These are phyloP conservation scores for Ephialtes manifestator DNA, from an alignment of 2,888 invertebrate species.

Conservation along the genomic window DNA sequence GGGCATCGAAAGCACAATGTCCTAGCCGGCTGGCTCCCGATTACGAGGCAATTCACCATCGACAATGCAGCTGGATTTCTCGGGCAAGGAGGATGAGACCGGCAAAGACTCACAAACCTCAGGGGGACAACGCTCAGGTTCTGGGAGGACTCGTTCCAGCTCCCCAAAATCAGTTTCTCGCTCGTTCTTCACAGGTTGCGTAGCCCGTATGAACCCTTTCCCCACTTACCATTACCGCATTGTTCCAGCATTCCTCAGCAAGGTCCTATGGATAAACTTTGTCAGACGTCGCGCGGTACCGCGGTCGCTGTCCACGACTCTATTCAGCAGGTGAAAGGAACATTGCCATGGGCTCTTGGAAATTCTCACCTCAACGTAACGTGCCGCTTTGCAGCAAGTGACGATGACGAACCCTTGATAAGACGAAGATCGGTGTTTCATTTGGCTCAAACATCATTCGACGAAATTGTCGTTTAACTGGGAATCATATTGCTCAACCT, in stretches of 20 bases:
- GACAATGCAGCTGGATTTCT: constrained; percentile 48
- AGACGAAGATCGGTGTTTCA: neutral
- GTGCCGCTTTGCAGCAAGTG: neutral
- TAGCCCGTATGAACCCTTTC: neutral
- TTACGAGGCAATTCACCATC: constrained; percentile 63
- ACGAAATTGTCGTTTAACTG: no score
- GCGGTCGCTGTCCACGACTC: neutral
- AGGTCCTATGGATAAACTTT: constrained; percentile 53
- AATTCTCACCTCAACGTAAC: neutral
- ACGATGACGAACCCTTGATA: constrained; percentile 1
- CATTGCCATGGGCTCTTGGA: neutral
- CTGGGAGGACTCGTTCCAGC: constrained; percentile 33
- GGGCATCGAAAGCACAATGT: constrained; percentile 12
- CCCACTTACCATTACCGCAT: constrained; percentile 42
- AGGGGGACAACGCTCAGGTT: constrained; percentile 15
- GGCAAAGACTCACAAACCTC: neutral
- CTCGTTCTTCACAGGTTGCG: constrained; percentile 50
- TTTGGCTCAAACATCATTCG: no score
- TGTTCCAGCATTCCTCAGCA: constrained; percentile 38
- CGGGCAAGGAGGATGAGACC: neutral
- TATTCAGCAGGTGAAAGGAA: neutral
- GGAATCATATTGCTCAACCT: no score
- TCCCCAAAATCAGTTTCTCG: constrained; percentile 45
- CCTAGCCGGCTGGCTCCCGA: constrained; percentile 34
- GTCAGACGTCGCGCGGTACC: constrained; percentile 4